Percentiles rank a stretch among this genome's conserved stretches.
Evolutionary conservation across 2,888 invertebrate species (phyloP).

Genomic region (Tholera decimalis): DNA sequence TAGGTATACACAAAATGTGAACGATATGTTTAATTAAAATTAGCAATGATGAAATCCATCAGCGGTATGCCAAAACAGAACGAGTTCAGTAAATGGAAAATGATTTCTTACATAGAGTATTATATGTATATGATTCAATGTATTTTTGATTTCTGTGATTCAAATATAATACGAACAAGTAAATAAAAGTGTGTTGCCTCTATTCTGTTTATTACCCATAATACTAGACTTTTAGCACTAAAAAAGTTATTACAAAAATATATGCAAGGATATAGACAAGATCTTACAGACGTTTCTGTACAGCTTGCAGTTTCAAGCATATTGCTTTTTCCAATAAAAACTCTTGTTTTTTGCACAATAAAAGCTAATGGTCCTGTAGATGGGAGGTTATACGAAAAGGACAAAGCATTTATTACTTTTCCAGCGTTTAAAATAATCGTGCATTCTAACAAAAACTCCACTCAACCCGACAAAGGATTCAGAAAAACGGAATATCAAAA

Average conservation of each 20-base stretch:
- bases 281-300: constrained; percentile 14
- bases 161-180: neutral
- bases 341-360: constrained; percentile 25
- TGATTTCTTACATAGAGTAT: neutral
- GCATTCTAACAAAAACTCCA: constrained; percentile 40
- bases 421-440: constrained; percentile 42
- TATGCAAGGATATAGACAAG: constrained; percentile 31
- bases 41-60: neutral
- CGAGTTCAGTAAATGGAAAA: constrained; percentile 1
- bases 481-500: constrained; percentile 43
- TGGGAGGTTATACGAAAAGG: constrained; percentile 15
- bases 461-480: constrained; percentile 36
- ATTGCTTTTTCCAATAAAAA: constrained; percentile 27
- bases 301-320: constrained; percentile 28
- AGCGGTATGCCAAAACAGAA: neutral
- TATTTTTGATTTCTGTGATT: no score
- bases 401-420: constrained; percentile 38
- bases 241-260: constrained; percentile 42
- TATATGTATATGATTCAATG: no score
- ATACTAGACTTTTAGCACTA: constrained; percentile 28
- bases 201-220: constrained; percentile 18
- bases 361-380: constrained; percentile 36
- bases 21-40: constrained; percentile 3
- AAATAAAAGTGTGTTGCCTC: constrained; percentile 8
- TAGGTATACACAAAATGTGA: no score